Base-by-base conservation (phyloP, 2,797 vertebrate genomes). In the Chloroceryle inda region DNA sequence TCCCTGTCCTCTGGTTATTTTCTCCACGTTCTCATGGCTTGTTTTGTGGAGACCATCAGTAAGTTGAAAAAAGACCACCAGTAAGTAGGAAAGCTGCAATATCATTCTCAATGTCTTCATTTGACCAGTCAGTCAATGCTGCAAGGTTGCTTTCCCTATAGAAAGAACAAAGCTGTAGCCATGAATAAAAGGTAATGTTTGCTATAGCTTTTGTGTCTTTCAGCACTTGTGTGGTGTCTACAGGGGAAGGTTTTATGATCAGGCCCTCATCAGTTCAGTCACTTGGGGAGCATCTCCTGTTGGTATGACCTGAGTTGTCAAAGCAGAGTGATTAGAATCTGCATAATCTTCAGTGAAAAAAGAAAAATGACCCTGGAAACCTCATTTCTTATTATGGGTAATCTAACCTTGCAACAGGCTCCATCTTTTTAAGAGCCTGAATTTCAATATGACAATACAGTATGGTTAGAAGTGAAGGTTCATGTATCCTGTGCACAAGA, bases 61-160 rank as follows among this genome's bases (percentile, higher is more conserved):
- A 79, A 74, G 13, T 61, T 63, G 59, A 84, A 90, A 82, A 49
- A 75, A 92, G 52, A 86, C 83, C 81, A 84, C 69, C 76, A 92
- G 12, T 69, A 88, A 91, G 69, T 66, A 68, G 58, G 49, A 89
- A 92, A 87, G 55, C 37, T 59, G 53, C 1, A 1, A 38, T 73
- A 77, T 49, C 89, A 80, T 74, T 61, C 45, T 91, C 44, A 37
- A 35, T 9, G 18, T 95, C 82, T 86, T 83, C 62, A 76, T 89
- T 74, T 92, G 67, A 86, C 29, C 84, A 77, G 40, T 56, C 42
- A 89, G 24, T 50, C 44, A 33, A 44, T 58, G 26, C 37, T 83
- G 50, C 33, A 84, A 55, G 37, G 22, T 35, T 3, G 0, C 33
- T 64, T 81, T 67, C 22, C n/a, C 38, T 49, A 53, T 11, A 94